Percentiles rank a stretch among this genome's conserved stretches.
Conservation (phyloP, 2,113 vertebrate species). For the Oplegnathus fasciatus region DNA sequence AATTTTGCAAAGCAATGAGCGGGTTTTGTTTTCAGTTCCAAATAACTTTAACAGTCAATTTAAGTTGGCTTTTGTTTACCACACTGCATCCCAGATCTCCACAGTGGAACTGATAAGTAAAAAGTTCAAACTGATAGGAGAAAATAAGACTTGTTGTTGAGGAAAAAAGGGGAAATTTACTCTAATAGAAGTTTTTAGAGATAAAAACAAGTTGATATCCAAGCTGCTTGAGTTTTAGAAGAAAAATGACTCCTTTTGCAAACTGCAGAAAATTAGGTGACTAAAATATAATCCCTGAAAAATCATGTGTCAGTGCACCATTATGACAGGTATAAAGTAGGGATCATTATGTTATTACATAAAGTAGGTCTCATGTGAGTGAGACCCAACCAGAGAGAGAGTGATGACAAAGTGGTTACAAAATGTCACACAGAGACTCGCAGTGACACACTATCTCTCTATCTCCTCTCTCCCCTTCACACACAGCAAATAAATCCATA, state of each 20-base stretch:
- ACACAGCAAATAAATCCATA: slow-evolving; percentile 70
- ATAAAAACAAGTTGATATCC: slow-evolving; percentile 10
- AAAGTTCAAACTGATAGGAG: slow-evolving; percentile 16
- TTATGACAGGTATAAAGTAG: slow-evolving; percentile 19
- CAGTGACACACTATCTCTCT: slow-evolving; percentile 38
- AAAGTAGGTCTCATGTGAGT: slow-evolving; percentile 30
- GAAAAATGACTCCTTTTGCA: slow-evolving; percentile 12
- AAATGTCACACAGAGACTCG: slow-evolving; percentile 37
- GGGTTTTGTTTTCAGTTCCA: slow-evolving; percentile 1
- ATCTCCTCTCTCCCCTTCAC: slow-evolving; percentile 10
- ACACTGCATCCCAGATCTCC: not conserved
- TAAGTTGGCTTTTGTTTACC: slow-evolving; percentile 40
- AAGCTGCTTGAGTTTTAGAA: slow-evolving; percentile 13
- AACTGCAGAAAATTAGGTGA: slow-evolving; percentile 1
- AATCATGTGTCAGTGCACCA: not conserved
- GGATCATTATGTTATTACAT: slow-evolving; percentile 45
- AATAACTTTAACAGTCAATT: slow-evolving; percentile 28
- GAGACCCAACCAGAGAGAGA: slow-evolving; percentile 14
- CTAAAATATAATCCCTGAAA: slow-evolving; percentile 9
- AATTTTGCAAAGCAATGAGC: slow-evolving; percentile 5
- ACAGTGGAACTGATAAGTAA: slow-evolving; percentile 16
- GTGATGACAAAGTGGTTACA: slow-evolving; percentile 43
- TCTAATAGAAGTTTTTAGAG: not conserved
- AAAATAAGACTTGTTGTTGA: not conserved
- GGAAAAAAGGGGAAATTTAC: not conserved